These are phyloP conservation scores for Cenopis cana DNA, from an alignment of 2,888 invertebrate species.

Conservation along the genomic window DNA sequence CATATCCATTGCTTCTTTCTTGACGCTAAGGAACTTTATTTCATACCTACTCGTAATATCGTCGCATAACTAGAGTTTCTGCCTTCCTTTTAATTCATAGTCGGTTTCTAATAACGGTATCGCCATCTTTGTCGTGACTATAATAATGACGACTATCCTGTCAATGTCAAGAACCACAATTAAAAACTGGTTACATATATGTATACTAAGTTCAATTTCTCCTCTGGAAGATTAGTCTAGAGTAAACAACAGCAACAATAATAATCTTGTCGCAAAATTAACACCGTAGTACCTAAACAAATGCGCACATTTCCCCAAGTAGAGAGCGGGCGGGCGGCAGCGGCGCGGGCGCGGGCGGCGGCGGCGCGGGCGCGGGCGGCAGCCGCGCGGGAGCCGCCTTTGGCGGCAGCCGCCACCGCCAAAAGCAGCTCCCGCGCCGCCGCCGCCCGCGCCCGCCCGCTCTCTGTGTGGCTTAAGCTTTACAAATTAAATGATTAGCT, in stretches of 20 bases:
- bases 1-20: conserved; percentile 11
- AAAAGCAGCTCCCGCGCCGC: too few species aligned
- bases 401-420: too few species aligned
- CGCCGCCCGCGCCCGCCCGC: too few species aligned
- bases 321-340: too few species aligned
- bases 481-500: too few species aligned
- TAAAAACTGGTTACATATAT: conserved; percentile 17
- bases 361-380: too few species aligned
- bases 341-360: too few species aligned
- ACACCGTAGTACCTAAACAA: neutral
- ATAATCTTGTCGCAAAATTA: neutral
- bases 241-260: neutral
- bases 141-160: conserved; percentile 6
- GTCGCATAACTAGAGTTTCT: neutral
- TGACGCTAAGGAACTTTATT: conserved; percentile 1
- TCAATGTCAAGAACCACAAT: neutral
- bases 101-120: neutral
- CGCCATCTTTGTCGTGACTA: neutral
- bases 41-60: neutral
- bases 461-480: too few species aligned
- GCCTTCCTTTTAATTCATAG: neutral
- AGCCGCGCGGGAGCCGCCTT: too few species aligned
- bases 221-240: too few species aligned
- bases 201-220: too few species aligned
- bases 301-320: neutral